Percentiles rank a stretch among this genome's conserved stretches.
Evolutionary conservation across 2,888 invertebrate species (phyloP).

Genomic region (Trichacis sp.): DNA sequence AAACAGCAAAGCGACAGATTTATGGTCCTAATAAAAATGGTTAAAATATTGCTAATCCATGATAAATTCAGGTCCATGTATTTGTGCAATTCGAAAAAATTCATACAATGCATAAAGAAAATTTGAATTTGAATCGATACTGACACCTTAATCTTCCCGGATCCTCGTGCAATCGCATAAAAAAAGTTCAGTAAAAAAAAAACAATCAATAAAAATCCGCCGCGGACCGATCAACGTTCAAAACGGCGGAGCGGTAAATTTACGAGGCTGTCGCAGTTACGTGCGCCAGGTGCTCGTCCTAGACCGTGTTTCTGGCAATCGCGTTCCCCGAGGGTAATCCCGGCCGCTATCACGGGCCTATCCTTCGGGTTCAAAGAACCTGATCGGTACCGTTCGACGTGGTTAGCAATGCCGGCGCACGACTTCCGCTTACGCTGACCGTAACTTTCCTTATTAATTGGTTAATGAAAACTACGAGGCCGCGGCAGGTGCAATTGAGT

Average conservation of each 20-base stretch:
- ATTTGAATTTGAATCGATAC: too few species aligned
- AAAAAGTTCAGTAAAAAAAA: too few species aligned
- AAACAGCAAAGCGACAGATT: too few species aligned
- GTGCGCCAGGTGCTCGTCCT: conserved; percentile 46
- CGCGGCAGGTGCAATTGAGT: conserved; percentile 38
- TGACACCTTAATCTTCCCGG: too few species aligned
- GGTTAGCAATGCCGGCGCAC: conserved; percentile 43
- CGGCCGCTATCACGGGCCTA: conserved; percentile 25
- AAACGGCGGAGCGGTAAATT: conserved; percentile 40
- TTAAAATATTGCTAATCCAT: too few species aligned
- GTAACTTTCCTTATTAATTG: conserved; percentile 64
- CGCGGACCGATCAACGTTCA: too few species aligned
- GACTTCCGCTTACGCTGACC: conserved; percentile 50
- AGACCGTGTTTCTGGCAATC: conserved; percentile 38
- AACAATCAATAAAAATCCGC: too few species aligned
- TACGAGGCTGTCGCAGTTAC: conserved; percentile 35
- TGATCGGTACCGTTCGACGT: conserved; percentile 54
- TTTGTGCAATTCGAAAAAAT: too few species aligned
- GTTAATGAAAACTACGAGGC: conserved; percentile 53
- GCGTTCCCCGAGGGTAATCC: conserved; percentile 39
- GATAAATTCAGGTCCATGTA: too few species aligned
- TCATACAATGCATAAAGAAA: too few species aligned
- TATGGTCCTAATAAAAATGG: too few species aligned
- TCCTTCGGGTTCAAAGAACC: conserved; percentile 53
- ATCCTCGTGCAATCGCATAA: too few species aligned